Evolutionary conservation across 2,888 invertebrate genomes (phyloP).

Genomic region (Lithophane semibrunnea): DNA sequence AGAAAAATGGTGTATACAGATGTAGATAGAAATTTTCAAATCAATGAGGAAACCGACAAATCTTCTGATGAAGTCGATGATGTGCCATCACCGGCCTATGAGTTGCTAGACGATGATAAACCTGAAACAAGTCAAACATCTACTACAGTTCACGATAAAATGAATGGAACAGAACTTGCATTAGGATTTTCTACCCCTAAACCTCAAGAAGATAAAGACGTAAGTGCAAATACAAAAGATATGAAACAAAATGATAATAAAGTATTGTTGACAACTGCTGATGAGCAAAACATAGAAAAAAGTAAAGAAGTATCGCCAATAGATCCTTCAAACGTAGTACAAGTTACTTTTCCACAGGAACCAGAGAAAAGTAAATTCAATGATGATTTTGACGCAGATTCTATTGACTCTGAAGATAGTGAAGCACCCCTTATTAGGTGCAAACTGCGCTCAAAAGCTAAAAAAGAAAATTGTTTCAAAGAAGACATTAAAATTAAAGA

Average conservation of each 20-base stretch:
- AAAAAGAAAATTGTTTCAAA: constrained; percentile 53
- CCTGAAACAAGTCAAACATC: constrained; percentile 14
- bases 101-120: constrained; percentile 24
- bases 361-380: constrained; percentile 17
- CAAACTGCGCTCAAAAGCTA: constrained; percentile 62
- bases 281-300: constrained; percentile 1
- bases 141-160: neutral
- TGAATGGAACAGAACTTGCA: constrained; percentile 37
- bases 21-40: constrained; percentile 10
- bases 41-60: constrained; percentile 4
- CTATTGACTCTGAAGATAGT: constrained; percentile 69
- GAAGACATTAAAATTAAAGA: constrained; percentile 61
- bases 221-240: neutral
- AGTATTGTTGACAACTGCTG: neutral
- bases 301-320: constrained; percentile 8
- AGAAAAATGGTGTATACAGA: constrained; percentile 26
- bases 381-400: constrained; percentile 64
- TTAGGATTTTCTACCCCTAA: constrained; percentile 5
- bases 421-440: constrained; percentile 64
- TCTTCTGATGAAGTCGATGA: constrained; percentile 34
- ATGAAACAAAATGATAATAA: constrained; percentile 3
- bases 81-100: constrained; percentile 38
- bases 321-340: constrained; percentile 36
- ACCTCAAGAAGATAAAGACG: neutral
- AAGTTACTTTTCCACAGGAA: constrained; percentile 18